phyloP scores from a whole-genome alignment of 1,140 invertebrate genomes.

The Heterodera carotae region DNA sequence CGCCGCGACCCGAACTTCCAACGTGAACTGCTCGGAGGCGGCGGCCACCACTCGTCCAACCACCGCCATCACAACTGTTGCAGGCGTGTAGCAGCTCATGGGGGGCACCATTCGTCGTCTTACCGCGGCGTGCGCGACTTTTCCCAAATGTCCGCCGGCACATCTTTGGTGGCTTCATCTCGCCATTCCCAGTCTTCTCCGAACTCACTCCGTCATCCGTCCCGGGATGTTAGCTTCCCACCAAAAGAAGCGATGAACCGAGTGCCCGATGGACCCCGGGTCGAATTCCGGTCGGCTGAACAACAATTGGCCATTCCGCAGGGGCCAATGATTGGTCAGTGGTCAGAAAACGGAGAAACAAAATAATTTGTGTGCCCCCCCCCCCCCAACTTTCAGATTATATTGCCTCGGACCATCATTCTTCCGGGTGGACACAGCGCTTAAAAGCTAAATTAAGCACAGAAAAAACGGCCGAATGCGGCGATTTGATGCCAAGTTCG shows the following conservation, averaged over 20 bases:
- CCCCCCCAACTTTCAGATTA: constrained; percentile 7
- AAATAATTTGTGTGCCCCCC: no score
- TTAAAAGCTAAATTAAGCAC: constrained; percentile 18
- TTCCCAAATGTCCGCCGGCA: neutral
- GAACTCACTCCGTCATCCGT: neutral
- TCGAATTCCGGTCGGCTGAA: constrained; percentile 8
- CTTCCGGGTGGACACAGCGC: neutral
- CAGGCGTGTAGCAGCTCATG: no score
- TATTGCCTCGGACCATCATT: constrained; percentile 5
- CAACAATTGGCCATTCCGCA: constrained; percentile 16
- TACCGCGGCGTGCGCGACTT: neutral
- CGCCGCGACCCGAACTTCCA: constrained; percentile 42
- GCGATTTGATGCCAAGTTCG: neutral
- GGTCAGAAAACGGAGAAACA: neutral
- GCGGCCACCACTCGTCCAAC: neutral
- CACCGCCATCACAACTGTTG: no score
- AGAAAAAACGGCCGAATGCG: constrained; percentile 4
- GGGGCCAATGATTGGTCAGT: constrained; percentile 30
- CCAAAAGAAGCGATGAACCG: neutral
- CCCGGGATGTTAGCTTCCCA: neutral
- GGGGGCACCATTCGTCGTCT: neutral
- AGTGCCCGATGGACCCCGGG: neutral
- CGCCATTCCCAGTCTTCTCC: constrained; percentile 10
- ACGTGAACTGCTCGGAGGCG: constrained; percentile 15
- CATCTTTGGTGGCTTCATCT: constrained; percentile 19